A percentile compares a stretch with the other conserved stretches of the same genome.
These are phyloP conservation scores for Cydia strobilella DNA, from an alignment of 1,140 invertebrate species.

Conservation along the genomic window DNA sequence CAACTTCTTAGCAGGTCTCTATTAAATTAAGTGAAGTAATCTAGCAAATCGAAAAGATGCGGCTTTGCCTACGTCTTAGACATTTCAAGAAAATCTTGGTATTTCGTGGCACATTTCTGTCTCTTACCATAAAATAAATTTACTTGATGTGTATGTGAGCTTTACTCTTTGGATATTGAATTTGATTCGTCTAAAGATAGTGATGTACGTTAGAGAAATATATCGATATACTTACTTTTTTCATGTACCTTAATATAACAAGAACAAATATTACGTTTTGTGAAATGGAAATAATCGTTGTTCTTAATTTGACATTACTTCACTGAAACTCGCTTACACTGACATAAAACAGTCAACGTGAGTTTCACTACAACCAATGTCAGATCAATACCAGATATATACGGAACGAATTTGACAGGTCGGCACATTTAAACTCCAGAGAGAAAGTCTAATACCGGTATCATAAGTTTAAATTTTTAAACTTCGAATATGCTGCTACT, in stretches of 20 bases:
- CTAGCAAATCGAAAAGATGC: not conserved
- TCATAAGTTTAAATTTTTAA: too few species aligned
- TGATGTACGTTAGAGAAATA: not conserved
- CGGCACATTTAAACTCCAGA: too few species aligned
- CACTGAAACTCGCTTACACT: too few species aligned
- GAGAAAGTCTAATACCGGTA: too few species aligned
- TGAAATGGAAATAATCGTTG: not conserved
- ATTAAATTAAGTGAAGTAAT: not conserved
- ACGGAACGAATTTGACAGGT: too few species aligned
- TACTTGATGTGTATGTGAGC: constrained; percentile 21
- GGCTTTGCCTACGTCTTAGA: not conserved
- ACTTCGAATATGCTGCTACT: too few species aligned
- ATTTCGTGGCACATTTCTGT: constrained; percentile 13
- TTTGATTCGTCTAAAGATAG: not conserved
- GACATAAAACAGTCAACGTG: too few species aligned
- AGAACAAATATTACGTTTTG: not conserved
- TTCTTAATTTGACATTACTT: too few species aligned
- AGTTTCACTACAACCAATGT: too few species aligned
- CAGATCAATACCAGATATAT: too few species aligned
- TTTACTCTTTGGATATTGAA: constrained; percentile 20
- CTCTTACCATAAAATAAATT: constrained; percentile 23
- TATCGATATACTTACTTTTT: not conserved
- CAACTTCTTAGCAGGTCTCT: not conserved
- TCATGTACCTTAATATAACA: not conserved
- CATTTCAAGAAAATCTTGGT: not conserved